Evolutionary conservation across 2,113 vertebrate species (phyloP).

Genomic region (Cyphomyrus plagiostoma): DNA sequence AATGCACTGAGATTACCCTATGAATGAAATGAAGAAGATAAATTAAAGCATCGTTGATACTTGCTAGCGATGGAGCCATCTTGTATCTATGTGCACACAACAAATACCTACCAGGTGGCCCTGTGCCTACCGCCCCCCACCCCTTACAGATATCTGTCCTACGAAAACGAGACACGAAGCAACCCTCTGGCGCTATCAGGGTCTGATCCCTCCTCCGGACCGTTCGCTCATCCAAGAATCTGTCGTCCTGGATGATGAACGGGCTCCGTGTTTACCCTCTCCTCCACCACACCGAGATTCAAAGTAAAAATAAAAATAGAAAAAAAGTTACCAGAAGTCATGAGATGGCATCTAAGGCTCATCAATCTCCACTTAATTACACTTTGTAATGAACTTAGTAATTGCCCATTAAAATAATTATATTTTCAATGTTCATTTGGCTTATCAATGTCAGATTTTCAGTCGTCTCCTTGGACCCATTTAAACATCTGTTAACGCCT

Average conservation of each 20-base stretch:
- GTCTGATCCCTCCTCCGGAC: neutral
- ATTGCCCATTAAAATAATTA: constrained; percentile 34
- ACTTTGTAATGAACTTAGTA: constrained; percentile 23
- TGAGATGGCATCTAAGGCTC: neutral
- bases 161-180: constrained; percentile 6
- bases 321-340: constrained; percentile 3
- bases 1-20: neutral
- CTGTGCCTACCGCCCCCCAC: neutral
- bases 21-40: neutral
- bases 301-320: neutral
- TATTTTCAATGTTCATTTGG: constrained; percentile 23
- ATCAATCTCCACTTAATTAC: constrained; percentile 26
- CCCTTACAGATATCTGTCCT: neutral
- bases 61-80: neutral
- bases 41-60: neutral
- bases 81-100: neutral
- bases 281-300: constrained; percentile 2
- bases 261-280: neutral
- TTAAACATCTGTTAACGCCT: constrained; percentile 16
- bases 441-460: constrained; percentile 31
- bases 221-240: neutral
- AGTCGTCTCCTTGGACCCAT: neutral
- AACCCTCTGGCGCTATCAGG: neutral
- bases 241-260: neutral
- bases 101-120: neutral